Evolutionary conservation across 2,797 vertebrate species (phyloP), one percentile per base, ranked within the genome.

Genomic region (Bradypus variegatus): DNA sequence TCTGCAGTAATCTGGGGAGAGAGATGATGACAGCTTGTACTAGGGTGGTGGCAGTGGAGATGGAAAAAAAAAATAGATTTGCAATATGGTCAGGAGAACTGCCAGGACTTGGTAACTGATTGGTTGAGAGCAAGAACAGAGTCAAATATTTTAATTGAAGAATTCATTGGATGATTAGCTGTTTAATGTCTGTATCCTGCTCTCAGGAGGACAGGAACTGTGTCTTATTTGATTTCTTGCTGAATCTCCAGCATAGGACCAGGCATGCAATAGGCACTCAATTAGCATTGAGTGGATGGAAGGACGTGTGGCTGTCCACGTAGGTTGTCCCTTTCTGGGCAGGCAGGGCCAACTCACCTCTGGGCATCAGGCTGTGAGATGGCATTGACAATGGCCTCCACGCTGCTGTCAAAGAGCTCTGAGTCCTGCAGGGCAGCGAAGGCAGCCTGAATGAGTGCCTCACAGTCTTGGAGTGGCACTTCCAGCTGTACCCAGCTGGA

Each of bases 361-460:
- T 99, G 99, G 83, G 99, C 99, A 96, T 99, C 99, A 0, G 99
- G 99, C 95, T 99, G 99, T 2, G 99, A 99, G 97, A 99, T 99
- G 96, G 99, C 98, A 78, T 99, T 99, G 96, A 99, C 99, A 62
- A 99, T 98, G 79, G 99, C 99, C 96, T 99, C 99, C 94, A 99
- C 99, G 0, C 99, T 99, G 8, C 98, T 98, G 97, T 99, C 99
- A 0, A 99, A 99, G 95, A 99, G 99, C 97, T 99, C 99, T 0
- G 98, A 98, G 97, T 99, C 99, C 55, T 98, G 98, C 89, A 99
- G 98, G 15, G 99, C 98, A 8, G 98, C 96, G 95, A 99, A 99
- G 95, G 98, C 98, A 95, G 99, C 98, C 89, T 99, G 98, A 95
- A 99, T 98, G 96, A 99, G 97, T 62, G 97, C 98, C 96, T 99